These are phyloP conservation scores for Drosophila subquinaria DNA, from an alignment of 2,888 invertebrate genomes.

Conservation along the genomic window DNA sequence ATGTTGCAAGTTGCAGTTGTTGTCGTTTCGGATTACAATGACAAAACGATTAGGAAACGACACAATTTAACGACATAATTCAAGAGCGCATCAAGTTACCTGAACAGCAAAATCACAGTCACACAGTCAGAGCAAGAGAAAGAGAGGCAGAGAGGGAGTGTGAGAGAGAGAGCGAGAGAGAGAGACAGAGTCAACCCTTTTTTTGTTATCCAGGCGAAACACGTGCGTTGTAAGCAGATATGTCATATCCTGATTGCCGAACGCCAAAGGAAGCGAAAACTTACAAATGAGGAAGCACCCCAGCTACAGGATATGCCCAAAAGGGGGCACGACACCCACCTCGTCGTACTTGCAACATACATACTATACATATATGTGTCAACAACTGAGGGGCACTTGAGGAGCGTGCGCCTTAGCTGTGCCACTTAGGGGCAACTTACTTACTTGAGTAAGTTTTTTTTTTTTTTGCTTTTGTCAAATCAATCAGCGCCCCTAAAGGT, in stretches of 20 bases:
- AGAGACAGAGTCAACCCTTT: conserved; percentile 56
- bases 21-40: conserved; percentile 63
- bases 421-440: conserved; percentile 69
- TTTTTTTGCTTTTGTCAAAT: conserved; percentile 58
- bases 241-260: conserved; percentile 82
- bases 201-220: conserved; percentile 15
- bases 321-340: conserved; percentile 54
- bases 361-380: conserved; percentile 61
- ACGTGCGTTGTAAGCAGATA: conserved; percentile 78
- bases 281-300: conserved; percentile 82
- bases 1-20: conserved; percentile 30
- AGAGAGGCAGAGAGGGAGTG: no score
- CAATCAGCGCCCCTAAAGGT: conserved; percentile 58
- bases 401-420: conserved; percentile 58
- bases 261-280: conserved; percentile 81
- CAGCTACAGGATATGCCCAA: conserved; percentile 65
- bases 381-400: conserved; percentile 66
- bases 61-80: conserved; percentile 81
- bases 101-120: conserved; percentile 16
- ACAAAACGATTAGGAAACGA: conserved; percentile 79
- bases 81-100: conserved; percentile 78
- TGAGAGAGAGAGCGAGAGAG: not conserved
- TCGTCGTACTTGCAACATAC: not conserved
- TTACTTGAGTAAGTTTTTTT: conserved; percentile 35
- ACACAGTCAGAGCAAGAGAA: not conserved